Evolutionary conservation across 2,113 vertebrate genomes (phyloP).

Genomic region (Alligator sinensis): DNA sequence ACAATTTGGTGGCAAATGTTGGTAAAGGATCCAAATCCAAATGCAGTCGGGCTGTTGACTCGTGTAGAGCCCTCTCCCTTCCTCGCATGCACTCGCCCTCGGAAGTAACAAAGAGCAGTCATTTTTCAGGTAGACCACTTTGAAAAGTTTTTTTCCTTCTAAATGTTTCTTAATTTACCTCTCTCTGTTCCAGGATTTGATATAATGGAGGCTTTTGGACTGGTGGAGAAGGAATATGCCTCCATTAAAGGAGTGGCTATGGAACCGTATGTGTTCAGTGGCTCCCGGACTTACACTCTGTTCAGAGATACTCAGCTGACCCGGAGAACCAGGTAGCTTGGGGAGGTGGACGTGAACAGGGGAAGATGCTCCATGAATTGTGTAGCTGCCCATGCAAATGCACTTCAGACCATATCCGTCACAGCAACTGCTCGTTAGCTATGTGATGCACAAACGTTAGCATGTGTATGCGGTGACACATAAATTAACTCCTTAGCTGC

Average conservation of each 20-base stretch:
- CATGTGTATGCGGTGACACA: background rate
- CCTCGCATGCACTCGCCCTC: background rate
- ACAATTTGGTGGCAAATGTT: background rate
- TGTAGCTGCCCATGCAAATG: too few relatives aligned
- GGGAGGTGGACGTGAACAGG: background rate
- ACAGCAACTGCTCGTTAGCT: background rate
- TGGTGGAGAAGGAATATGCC: slow-evolving; percentile 86
- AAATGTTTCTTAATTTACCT: background rate
- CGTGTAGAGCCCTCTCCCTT: background rate
- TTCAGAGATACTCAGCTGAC: slow-evolving; percentile 89
- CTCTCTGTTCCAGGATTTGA: slow-evolving; percentile 84
- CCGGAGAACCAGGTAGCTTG: slow-evolving; percentile 84
- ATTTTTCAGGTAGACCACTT: background rate
- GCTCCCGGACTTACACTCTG: slow-evolving; percentile 84
- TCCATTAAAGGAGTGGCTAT: slow-evolving; percentile 88
- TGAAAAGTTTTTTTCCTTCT: background rate
- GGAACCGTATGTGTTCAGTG: slow-evolving; percentile 86
- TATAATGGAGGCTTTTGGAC: slow-evolving; percentile 93
- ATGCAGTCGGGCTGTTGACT: background rate
- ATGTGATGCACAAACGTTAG: accelerated
- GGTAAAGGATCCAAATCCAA: background rate
- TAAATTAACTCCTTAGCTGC: background rate
- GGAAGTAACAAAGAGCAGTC: background rate
- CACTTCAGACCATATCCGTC: too few relatives aligned
- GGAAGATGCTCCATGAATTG: too few relatives aligned